Conservation (phyloP, 2,888 invertebrate genomes). For the Amblyjoppa fuscipennis region DNA sequence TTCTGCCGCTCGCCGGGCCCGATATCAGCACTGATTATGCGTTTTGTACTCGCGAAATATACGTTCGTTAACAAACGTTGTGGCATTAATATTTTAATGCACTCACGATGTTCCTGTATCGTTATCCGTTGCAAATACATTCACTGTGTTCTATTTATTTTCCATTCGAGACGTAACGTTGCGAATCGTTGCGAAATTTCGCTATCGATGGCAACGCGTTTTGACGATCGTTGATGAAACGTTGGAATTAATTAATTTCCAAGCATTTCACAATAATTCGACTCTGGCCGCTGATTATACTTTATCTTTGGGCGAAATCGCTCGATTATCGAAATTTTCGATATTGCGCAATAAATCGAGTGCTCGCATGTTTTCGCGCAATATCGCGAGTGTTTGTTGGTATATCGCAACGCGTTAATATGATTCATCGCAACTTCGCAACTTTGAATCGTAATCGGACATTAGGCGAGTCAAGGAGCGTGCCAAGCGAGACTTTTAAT, state of each 20-base stretch:
- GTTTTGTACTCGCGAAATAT: conserved; percentile 7
- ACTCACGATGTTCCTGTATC: neutral
- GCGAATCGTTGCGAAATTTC: neutral
- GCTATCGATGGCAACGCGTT: neutral
- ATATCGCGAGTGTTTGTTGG: neutral
- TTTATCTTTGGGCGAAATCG: neutral
- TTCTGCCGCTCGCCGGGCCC: conserved; percentile 33
- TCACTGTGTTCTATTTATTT: neutral
- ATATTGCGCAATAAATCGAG: conserved; percentile 26
- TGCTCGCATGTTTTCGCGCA: neutral
- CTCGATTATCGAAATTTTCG: conserved; percentile 1
- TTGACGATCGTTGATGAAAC: neutral
- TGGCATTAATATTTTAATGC: conserved; percentile 1
- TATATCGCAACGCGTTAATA: conserved; percentile 1
- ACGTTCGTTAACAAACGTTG: conserved; percentile 3
- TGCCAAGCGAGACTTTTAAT: conserved; percentile 64
- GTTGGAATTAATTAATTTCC: neutral
- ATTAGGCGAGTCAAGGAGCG: conserved; percentile 68
- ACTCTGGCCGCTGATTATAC: too few species aligned
- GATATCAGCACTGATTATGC: neutral
- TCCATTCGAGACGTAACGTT: neutral
- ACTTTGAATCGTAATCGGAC: conserved; percentile 67
- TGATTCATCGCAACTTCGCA: conserved; percentile 35
- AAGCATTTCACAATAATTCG: too few species aligned
- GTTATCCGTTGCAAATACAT: neutral